A percentile compares a stretch with the other conserved stretches of the same genome.
These are phyloP conservation scores for Phlogophora meticulosa DNA, from an alignment of 2,888 invertebrate genomes.

Conservation along the genomic window DNA sequence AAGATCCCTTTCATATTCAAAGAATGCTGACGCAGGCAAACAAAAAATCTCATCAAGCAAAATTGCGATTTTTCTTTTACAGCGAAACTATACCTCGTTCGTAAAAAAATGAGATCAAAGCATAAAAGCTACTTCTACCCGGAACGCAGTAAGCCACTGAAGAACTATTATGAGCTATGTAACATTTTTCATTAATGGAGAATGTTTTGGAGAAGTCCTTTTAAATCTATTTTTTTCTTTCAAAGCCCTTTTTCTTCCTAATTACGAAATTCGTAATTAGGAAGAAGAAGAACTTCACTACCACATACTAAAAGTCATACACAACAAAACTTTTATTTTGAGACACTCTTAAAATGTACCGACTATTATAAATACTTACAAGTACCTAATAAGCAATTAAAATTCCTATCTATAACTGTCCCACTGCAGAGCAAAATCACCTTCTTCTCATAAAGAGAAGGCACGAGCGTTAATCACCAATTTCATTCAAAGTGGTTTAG, in stretches of 20 bases:
- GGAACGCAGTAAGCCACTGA: constrained; percentile 11
- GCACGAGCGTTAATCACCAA: too few species aligned
- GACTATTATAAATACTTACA: too few species aligned
- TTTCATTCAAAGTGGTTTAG: too few species aligned
- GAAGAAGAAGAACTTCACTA: too few species aligned
- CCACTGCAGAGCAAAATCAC: too few species aligned
- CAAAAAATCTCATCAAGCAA: constrained; percentile 68
- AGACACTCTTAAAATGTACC: too few species aligned
- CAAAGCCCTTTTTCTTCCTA: background rate
- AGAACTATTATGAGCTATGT: constrained; percentile 16
- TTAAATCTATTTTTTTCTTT: too few species aligned
- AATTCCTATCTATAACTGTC: too few species aligned
- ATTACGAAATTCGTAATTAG: constrained; percentile 1
- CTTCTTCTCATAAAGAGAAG: too few species aligned
- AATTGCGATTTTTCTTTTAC: constrained; percentile 68
- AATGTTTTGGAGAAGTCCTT: background rate
- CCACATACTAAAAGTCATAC: too few species aligned
- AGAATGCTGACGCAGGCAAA: constrained; percentile 59
- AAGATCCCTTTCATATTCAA: constrained; percentile 65
- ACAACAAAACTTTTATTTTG: too few species aligned
- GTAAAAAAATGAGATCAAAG: constrained; percentile 64
- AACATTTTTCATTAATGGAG: constrained; percentile 19
- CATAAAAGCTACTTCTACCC: constrained; percentile 23
- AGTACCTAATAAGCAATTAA: too few species aligned
- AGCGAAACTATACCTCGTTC: constrained; percentile 59